Conservation (phyloP, 2,113 vertebrate genomes). For the Dryoscopus gambensis region DNA sequence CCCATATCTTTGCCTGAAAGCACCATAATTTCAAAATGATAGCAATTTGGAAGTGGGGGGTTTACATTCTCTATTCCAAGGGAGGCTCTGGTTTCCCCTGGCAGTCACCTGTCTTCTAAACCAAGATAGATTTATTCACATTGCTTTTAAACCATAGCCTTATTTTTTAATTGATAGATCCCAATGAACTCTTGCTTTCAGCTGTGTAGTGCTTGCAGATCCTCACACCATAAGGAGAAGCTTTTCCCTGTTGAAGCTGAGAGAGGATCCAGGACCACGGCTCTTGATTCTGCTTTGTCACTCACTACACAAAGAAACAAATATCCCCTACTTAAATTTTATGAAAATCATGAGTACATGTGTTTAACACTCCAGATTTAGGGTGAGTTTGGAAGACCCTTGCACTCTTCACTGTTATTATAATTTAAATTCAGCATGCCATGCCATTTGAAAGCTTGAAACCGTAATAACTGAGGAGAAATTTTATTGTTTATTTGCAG, state of each 20-base stretch:
- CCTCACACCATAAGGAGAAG: neutral
- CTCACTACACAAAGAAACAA: neutral
- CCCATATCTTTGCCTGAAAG: no score
- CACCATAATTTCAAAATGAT: no score
- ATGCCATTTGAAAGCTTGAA: constrained; percentile 10
- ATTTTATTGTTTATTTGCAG: constrained; percentile 34
- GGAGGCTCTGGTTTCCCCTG: no score
- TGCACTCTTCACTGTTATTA: neutral
- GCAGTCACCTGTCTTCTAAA: no score
- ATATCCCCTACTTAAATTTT: neutral
- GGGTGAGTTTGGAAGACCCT: neutral
- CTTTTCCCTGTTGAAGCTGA: neutral
- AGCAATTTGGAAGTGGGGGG: no score
- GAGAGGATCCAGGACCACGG: neutral
- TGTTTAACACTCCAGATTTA: neutral
- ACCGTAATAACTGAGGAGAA: constrained; percentile 18
- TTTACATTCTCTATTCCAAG: no score
- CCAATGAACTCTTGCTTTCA: neutral
- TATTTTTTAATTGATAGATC: neutral
- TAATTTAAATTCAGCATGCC: neutral
- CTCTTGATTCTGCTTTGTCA: neutral
- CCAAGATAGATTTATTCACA: no score
- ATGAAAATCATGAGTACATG: neutral
- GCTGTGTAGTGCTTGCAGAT: neutral
- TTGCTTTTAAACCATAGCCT: neutral